These are phyloP conservation scores for Clostera curtula DNA, from an alignment of 2,888 invertebrate species.

Conservation along the genomic window DNA sequence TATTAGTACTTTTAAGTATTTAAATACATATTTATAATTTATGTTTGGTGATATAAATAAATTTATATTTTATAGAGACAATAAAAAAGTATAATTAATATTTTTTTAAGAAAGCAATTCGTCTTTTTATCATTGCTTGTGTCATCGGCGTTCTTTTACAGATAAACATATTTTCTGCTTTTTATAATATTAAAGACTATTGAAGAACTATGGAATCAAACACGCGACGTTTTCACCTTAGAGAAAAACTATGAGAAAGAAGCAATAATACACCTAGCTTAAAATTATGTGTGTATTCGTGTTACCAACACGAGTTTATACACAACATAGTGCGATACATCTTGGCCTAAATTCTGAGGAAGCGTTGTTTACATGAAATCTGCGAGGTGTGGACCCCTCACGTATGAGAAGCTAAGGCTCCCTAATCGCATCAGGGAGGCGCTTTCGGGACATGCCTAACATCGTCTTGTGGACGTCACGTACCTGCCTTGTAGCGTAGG, in stretches of 20 bases:
- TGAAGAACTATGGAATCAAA: too few relatives aligned
- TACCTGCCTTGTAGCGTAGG: too few relatives aligned
- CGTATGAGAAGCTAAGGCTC: constrained; percentile 1
- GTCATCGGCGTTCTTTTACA: too few relatives aligned
- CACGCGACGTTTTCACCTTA: too few relatives aligned
- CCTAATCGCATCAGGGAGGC: constrained; percentile 25
- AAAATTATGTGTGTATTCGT: too few relatives aligned
- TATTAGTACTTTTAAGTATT: too few relatives aligned
- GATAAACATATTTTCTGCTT: too few relatives aligned
- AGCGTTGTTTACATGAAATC: constrained; percentile 1
- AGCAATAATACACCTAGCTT: too few relatives aligned
- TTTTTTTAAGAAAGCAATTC: not conserved
- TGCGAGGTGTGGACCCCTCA: constrained; percentile 6
- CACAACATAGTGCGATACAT: constrained; percentile 7
- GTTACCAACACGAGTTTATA: too few relatives aligned
- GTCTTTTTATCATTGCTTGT: too few relatives aligned
- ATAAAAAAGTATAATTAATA: not conserved
- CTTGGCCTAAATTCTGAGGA: not conserved
- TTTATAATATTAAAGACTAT: too few relatives aligned
- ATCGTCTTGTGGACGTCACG: constrained; percentile 1
- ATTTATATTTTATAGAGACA: not conserved
- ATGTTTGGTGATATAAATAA: not conserved
- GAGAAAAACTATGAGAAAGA: too few relatives aligned
- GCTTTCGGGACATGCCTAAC: constrained; percentile 11
- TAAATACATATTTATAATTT: not conserved